Conservation (phyloP, 2,888 invertebrate genomes). For the Ormyrus labotus region DNA sequence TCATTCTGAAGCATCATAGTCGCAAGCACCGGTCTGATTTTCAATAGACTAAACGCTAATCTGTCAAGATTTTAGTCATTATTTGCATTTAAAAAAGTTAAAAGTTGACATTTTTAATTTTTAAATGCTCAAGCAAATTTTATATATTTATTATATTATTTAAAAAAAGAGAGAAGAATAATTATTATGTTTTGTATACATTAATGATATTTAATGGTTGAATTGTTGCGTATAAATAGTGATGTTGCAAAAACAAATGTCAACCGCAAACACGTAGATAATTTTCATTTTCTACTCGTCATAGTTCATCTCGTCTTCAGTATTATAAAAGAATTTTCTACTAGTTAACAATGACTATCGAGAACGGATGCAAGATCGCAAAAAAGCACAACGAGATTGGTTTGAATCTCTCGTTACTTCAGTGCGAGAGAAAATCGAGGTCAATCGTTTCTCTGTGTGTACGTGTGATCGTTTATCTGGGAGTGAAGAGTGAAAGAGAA, state of each 20-base stretch:
- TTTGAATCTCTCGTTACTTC: slow-evolving; percentile 48
- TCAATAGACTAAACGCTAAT: slow-evolving; percentile 46
- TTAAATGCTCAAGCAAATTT: slow-evolving; percentile 23
- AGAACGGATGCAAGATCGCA: slow-evolving; percentile 44
- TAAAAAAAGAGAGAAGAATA: slow-evolving; percentile 33
- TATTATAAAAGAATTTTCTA: slow-evolving; percentile 55
- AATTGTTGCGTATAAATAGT: slow-evolving; percentile 22
- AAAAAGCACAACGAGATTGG: slow-evolving; percentile 46
- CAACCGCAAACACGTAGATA: slow-evolving; percentile 21
- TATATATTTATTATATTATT: slow-evolving; percentile 50
- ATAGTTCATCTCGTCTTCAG: slow-evolving; percentile 43
- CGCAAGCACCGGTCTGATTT: slow-evolving; percentile 35
- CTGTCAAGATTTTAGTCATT: slow-evolving; percentile 54
- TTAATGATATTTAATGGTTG: slow-evolving; percentile 39
- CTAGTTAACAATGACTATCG: slow-evolving; percentile 48
- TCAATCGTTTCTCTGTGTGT: slow-evolving; percentile 49
- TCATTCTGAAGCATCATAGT: slow-evolving; percentile 24
- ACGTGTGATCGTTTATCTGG: slow-evolving; percentile 10
- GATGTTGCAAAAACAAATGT: slow-evolving; percentile 28
- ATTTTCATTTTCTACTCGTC: slow-evolving; percentile 29
- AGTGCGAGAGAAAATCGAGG: slow-evolving; percentile 46
- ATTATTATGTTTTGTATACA: slow-evolving; percentile 49
- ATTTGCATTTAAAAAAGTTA: slow-evolving; percentile 54
- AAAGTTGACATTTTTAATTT: slow-evolving; percentile 44
- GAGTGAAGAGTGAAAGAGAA: slow-evolving; percentile 29